Evolutionary conservation across 2,797 vertebrate species (phyloP), one percentile per base, ranked within the genome.

Genomic region (Intellagama lesueurii): DNA sequence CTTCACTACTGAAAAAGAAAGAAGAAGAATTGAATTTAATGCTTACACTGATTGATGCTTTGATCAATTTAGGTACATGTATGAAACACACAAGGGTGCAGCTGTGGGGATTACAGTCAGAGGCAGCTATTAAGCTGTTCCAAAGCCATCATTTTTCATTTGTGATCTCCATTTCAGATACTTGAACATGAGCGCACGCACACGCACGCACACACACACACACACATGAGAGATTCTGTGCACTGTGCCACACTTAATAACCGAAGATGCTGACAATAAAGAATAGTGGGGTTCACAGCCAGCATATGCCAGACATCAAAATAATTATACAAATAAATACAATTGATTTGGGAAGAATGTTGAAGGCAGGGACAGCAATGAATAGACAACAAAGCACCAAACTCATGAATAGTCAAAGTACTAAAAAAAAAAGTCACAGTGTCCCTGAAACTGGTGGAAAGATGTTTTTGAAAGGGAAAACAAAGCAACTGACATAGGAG

Each of bases 101-200:
- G 0, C 66, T 86, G 85, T 76, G 86, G 87, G 52, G 92, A 94
- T 81, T 83, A 17, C 0, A 68, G 26, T 22, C 81, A 88, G 86
- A 87, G 88, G 87, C 35, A 83, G 26, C 81, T 86, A 40, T 93
- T 90, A 85, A 83, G 14, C 11, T 68, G 72, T 84, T 89, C 89
- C 86, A 86, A 76, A 88, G n/a, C 85, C 78, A 88, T 92, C 78
- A 70, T 93, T 95, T 93, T 92, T 90, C 81, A 75, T 90, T 92
- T 89, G 64, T n/a, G 77, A 93, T 90, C 89, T 77, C 79, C 87
- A 81, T 28, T 32, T 78, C 64, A 87, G 84, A 83, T 86, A 78
- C 19, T 56, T 56, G 52, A 56, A 12, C 12, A 56, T 56, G 52
- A 56, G 52, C 14, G 52, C 52, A 14, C 1, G 52, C 52, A 76